These are phyloP conservation scores for Ophion ellenae DNA, from an alignment of 2,888 invertebrate genomes.

Conservation along the genomic window DNA sequence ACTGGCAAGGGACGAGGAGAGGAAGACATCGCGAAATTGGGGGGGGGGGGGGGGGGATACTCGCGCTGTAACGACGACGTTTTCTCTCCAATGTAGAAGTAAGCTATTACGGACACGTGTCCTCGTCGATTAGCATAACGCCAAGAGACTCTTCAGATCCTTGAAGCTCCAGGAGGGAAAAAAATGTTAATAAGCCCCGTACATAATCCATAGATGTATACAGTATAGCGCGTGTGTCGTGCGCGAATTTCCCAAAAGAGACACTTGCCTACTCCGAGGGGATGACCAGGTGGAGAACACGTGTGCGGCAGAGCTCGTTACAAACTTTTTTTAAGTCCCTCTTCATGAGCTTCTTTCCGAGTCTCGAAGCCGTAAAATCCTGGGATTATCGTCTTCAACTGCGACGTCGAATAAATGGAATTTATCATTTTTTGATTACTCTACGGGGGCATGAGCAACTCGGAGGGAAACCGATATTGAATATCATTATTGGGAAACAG, in stretches of 20 bases:
- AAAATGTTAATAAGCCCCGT: conserved; percentile 75
- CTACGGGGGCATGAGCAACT: neutral
- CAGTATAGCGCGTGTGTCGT: conserved; percentile 51
- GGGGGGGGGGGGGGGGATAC: neutral
- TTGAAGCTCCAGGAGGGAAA: conserved; percentile 57
- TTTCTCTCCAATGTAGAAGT: conserved; percentile 76
- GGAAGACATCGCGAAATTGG: conserved; percentile 9
- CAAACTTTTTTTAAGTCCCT: conserved; percentile 34
- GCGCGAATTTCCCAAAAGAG: conserved; percentile 54
- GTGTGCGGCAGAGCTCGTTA: conserved; percentile 35
- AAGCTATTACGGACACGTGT: conserved; percentile 80
- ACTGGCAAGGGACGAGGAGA: neutral
- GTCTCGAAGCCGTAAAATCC: neutral
- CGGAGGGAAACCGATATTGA: neutral
- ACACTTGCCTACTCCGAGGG: conserved; percentile 28
- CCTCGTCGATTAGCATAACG: conserved; percentile 80
- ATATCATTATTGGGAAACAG: neutral
- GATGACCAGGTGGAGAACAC: conserved; percentile 61
- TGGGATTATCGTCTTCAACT: conserved; percentile 6
- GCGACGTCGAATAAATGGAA: neutral
- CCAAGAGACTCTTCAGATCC: conserved; percentile 70
- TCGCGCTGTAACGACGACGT: conserved; percentile 50
- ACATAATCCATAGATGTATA: conserved; percentile 2
- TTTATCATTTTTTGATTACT: neutral
- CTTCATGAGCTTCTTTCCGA: conserved; percentile 18